A percentile compares a stretch with the other conserved stretches of the same genome.
Conservation (phyloP, 2,888 invertebrate species). For the Melanchra persicariae region DNA sequence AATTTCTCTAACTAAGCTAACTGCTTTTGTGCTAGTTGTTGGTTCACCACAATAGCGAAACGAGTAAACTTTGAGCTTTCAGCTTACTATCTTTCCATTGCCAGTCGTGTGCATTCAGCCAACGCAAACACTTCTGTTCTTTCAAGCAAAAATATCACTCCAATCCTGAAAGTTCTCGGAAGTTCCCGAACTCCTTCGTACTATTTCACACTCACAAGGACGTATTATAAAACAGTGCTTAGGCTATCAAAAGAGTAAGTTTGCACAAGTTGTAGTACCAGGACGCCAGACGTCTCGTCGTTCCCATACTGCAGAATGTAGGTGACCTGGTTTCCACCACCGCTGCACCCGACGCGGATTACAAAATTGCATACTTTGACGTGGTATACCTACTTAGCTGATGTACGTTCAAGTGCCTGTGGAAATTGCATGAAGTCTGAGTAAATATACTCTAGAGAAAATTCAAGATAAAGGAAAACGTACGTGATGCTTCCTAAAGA, state of each 20-base stretch:
- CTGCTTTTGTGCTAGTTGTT: background rate
- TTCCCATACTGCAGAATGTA: constrained; percentile 62
- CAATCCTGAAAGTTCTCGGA: constrained; percentile 13
- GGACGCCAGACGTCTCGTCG: constrained; percentile 67
- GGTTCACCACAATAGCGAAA: constrained; percentile 4
- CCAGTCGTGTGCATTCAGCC: constrained; percentile 17
- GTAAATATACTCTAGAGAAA: constrained; percentile 8
- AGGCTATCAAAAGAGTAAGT: constrained; percentile 46
- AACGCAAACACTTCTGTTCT: constrained; percentile 14
- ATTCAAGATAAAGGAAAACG: background rate
- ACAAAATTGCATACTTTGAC: constrained; percentile 78
- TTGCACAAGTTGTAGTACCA: constrained; percentile 32
- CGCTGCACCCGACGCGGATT: constrained; percentile 76
- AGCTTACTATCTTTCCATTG: constrained; percentile 8
- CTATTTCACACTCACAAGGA: constrained; percentile 33
- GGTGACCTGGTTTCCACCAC: constrained; percentile 76
- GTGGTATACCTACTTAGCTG: constrained; percentile 40
- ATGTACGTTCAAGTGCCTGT: constrained; percentile 12
- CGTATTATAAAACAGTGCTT: constrained; percentile 31
- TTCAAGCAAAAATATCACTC: constrained; percentile 24
- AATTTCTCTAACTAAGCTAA: background rate
- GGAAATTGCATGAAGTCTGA: constrained; percentile 2
- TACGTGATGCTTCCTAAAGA: constrained; percentile 19
- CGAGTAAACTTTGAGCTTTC: background rate
- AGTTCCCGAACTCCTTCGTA: constrained; percentile 27